Evolutionary conservation across 2,113 vertebrate species (phyloP), one percentile per base, ranked within the genome.

Genomic region (Nycticebus coucang): DNA sequence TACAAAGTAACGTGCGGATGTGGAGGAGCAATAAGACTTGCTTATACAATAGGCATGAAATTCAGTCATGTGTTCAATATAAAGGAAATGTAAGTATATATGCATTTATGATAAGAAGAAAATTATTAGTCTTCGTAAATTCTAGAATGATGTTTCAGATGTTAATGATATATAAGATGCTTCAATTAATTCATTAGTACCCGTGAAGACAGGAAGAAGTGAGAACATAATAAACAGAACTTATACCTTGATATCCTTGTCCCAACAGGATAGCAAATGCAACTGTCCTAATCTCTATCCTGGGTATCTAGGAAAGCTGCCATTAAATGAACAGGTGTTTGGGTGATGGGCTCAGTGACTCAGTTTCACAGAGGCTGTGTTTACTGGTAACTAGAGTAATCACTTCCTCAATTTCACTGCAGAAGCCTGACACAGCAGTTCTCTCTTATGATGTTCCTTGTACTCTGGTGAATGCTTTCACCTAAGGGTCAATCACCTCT

Each of bases 291-390:
- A 26, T 30, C 83, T 59, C 86, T 84, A 35, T 80, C 30, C 62
- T 74, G 82, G 69, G 91, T 78, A 24, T 87, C 60, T 26, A 93
- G 89, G 92, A 94, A 88, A 96, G 62, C 35, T 96, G 95, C 74
- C 86, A 96, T 3, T 53, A 81, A 60, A 41, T 0, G 28, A 97
- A 92, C 94, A 97, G 95, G 92, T 98, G 97, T 83, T 80, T 83
- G 60, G 80, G 66, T 87, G 91, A 82, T 1, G 50, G 37, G 57
- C 60, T 85, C 79, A 64, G 3, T 81, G 89, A 95, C 92, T 96
- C 91, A 80, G 93, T 72, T 81, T 57, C 74, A 45, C 0, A 93
- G 92, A 87, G 87, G 75, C 71, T 45, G 83, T 69, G 94, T 85
- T 97, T 96, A 97, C 84, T 75, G 55, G 94, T 71, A 93, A 84